Percentiles rank a stretch among this genome's conserved stretches.
Conservation (phyloP, 2,888 invertebrate genomes). For the Ischnus inquisitorius region DNA sequence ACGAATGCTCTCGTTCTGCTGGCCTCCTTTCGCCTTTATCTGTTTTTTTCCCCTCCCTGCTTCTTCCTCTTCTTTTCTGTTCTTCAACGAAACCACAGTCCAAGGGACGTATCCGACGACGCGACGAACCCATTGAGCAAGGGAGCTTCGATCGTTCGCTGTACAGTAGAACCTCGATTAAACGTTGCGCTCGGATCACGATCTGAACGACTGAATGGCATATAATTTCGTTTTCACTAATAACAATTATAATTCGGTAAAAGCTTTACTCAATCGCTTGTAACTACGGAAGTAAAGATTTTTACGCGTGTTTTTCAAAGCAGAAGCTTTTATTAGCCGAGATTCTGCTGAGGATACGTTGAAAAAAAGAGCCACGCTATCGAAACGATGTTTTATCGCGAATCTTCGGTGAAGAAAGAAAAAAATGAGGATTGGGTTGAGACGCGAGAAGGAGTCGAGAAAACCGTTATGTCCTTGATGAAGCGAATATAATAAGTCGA, state of each 20-base stretch:
- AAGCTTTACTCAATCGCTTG: too few relatives aligned
- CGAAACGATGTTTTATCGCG: not conserved
- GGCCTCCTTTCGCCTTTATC: conserved; percentile 66
- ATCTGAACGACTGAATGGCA: too few relatives aligned
- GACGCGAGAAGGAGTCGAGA: not conserved
- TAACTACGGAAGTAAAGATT: too few relatives aligned
- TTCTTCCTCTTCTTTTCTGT: not conserved
- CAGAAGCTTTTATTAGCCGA: too few relatives aligned
- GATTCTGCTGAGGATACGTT: too few relatives aligned
- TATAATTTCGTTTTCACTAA: too few relatives aligned
- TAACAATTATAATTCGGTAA: too few relatives aligned
- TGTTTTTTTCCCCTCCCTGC: not conserved
- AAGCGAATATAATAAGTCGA: too few relatives aligned
- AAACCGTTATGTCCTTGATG: not conserved
- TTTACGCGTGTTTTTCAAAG: too few relatives aligned
- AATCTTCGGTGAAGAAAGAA: not conserved
- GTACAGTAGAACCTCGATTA: too few relatives aligned
- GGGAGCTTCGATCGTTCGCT: not conserved
- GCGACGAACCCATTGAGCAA: not conserved
- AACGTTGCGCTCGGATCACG: too few relatives aligned
- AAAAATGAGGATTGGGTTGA: not conserved
- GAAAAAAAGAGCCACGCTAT: not conserved
- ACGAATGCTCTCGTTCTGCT: conserved; percentile 24
- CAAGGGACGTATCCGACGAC: conserved; percentile 7
- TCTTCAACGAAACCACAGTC: conserved; percentile 27